A percentile compares a stretch with the other conserved stretches of the same genome.
Evolutionary conservation across 2,113 vertebrate genomes (phyloP).

Genomic region (Lynx canadensis): DNA sequence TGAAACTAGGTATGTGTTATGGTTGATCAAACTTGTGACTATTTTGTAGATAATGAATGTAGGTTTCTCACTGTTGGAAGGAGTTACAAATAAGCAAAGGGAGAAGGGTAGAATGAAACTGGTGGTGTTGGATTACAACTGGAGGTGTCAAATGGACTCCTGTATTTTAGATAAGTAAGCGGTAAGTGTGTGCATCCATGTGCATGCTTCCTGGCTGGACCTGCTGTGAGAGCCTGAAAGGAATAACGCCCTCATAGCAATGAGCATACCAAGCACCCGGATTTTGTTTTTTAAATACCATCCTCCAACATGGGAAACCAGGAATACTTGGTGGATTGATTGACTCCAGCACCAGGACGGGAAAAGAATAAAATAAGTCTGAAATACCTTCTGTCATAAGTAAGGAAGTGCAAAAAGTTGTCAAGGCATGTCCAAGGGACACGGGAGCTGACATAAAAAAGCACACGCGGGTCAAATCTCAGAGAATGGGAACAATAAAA

Average conservation of each 20-base stretch:
- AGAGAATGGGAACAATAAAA: background rate
- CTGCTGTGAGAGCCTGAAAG: background rate
- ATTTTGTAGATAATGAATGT: background rate
- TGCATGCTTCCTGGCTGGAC: background rate
- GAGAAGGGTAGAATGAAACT: background rate
- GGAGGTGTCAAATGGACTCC: background rate
- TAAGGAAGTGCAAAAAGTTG: background rate
- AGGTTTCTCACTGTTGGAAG: background rate
- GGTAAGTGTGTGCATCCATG: background rate
- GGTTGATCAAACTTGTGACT: background rate
- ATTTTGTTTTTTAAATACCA: background rate
- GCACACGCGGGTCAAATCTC: background rate
- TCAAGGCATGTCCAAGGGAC: background rate
- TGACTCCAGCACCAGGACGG: background rate
- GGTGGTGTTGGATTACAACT: background rate
- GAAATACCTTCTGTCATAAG: background rate
- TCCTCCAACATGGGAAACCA: background rate
- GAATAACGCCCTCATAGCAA: background rate
- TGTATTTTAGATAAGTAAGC: background rate
- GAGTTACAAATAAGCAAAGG: background rate
- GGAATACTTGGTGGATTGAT: background rate
- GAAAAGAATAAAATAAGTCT: background rate
- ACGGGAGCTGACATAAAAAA: background rate
- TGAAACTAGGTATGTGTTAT: background rate
- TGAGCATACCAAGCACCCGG: background rate